Percentiles rank a stretch among this genome's conserved stretches.
These are phyloP conservation scores for Blastomussa wellsi DNA, from an alignment of 92 coral and sea anemone species.

Conservation along the genomic window DNA sequence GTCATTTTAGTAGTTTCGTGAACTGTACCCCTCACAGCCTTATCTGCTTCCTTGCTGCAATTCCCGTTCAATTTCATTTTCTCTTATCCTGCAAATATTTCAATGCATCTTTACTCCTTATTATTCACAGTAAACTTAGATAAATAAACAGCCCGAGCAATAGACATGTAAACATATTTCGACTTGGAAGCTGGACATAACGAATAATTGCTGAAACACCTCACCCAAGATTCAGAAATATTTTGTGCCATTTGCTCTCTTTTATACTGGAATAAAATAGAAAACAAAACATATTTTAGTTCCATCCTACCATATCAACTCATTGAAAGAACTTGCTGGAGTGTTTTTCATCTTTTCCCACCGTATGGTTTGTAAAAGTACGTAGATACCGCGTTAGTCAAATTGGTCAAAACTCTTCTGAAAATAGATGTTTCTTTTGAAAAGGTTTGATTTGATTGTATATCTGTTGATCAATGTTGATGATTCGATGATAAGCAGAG, in stretches of 20 bases:
- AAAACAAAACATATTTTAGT: no score
- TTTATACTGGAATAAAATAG: neutral
- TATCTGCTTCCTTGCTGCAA: neutral
- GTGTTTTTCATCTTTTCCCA: neutral
- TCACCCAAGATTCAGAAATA: no score
- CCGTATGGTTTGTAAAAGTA: neutral
- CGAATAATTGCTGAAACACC: neutral
- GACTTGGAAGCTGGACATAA: neutral
- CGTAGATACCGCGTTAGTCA: neutral
- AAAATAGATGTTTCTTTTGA: neutral
- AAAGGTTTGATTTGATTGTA: no score
- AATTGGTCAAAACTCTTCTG: neutral
- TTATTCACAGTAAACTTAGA: neutral
- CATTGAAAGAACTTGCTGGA: neutral
- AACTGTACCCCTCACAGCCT: neutral
- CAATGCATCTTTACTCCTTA: neutral
- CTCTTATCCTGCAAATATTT: neutral
- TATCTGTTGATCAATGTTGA: neutral
- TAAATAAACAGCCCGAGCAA: neutral
- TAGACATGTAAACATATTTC: neutral
- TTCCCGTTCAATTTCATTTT: neutral
- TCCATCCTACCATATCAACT: neutral
- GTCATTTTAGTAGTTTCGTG: neutral
- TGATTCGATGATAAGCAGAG: neutral
- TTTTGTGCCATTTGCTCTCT: no score